phyloP scores from a whole-genome alignment of 1,140 invertebrate genomes.

The Armadillidium nasatum region DNA sequence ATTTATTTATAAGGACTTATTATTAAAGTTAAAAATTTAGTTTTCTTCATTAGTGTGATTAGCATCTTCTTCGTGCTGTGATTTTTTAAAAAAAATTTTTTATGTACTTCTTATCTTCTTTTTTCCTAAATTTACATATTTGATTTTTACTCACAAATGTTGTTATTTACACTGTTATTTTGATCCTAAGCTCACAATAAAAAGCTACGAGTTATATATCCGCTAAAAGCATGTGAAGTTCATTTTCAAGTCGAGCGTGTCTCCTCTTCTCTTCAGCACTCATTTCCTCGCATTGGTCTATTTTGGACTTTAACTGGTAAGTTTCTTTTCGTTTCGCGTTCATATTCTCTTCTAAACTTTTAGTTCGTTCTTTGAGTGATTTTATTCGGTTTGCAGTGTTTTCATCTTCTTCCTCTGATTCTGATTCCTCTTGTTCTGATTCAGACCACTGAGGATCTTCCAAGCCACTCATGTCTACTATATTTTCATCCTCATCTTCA shows the following conservation, averaged over 20 bases:
- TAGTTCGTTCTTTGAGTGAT: constrained; percentile 32
- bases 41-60: too few species aligned
- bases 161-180: too few species aligned
- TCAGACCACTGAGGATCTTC: constrained; percentile 36
- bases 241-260: constrained; percentile 34
- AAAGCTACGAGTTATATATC: constrained; percentile 21
- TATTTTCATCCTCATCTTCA: constrained; percentile 30
- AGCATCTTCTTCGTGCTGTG: too few species aligned
- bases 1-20: too few species aligned
- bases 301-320: constrained; percentile 28
- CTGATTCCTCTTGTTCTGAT: constrained; percentile 32
- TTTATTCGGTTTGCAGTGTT: constrained; percentile 27
- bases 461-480: constrained; percentile 28
- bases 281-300: constrained; percentile 34
- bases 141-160: too few species aligned
- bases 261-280: constrained; percentile 31
- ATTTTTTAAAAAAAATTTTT: too few species aligned
- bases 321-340: constrained; percentile 32
- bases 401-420: constrained; percentile 34
- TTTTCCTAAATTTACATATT: too few species aligned
- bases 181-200: too few species aligned
- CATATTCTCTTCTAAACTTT: constrained; percentile 29
- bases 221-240: constrained; percentile 36
- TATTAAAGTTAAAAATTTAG: too few species aligned
- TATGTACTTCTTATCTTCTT: too few species aligned